Percentiles rank a stretch among this genome's conserved stretches.
These are phyloP conservation scores for Lutraria rhynchaena DNA, from an alignment of 1,140 invertebrate species.

Conservation along the genomic window DNA sequence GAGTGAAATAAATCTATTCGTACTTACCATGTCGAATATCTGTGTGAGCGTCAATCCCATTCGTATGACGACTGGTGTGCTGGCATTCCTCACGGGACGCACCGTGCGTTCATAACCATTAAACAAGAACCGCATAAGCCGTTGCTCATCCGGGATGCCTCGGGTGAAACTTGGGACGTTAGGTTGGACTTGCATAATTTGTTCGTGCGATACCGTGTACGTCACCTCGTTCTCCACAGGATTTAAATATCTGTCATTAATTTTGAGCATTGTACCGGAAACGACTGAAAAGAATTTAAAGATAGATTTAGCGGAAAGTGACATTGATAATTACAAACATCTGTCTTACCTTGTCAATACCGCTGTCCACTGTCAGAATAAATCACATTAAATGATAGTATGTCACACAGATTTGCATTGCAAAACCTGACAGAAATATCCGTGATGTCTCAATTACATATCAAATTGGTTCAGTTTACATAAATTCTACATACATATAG, in stretches of 20 bases:
- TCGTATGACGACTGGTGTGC: conserved; percentile 77
- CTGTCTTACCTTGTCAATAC: too few species aligned
- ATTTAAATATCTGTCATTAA: conserved; percentile 9
- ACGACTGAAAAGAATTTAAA: conserved; percentile 9
- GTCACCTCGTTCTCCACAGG: not conserved
- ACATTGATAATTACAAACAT: not conserved
- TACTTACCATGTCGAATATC: conserved; percentile 86
- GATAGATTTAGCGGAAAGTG: not conserved
- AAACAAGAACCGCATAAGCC: conserved; percentile 70
- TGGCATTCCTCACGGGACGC: conserved; percentile 81
- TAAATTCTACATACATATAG: too few species aligned
- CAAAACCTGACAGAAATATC: too few species aligned
- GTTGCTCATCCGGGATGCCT: conserved; percentile 76
- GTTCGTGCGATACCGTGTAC: not conserved
- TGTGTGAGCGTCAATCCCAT: conserved; percentile 82
- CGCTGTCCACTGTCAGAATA: too few species aligned
- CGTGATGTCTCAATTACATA: too few species aligned
- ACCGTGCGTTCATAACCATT: conserved; percentile 96
- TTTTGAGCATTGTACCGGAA: not conserved
- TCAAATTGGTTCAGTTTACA: too few species aligned
- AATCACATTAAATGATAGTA: too few species aligned
- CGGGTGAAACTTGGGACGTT: conserved; percentile 10
- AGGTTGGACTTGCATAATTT: not conserved
- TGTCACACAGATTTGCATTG: too few species aligned
- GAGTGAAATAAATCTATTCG: too few species aligned